phyloP scores from a whole-genome alignment of 2,797 vertebrate genomes.

The Echiichthys vipera region DNA sequence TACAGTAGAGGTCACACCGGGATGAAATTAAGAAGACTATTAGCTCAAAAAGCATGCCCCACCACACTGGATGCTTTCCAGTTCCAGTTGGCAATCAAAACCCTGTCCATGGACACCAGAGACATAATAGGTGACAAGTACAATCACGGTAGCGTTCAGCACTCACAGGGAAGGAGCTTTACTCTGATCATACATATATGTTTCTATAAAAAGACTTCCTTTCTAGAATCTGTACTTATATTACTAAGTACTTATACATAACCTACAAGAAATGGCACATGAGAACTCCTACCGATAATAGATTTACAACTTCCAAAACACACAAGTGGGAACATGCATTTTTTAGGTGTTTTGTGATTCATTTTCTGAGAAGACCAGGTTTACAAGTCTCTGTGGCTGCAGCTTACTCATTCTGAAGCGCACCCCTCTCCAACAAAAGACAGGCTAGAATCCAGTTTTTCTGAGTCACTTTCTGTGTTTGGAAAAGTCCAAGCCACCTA shows the following conservation, averaged over 20 bases:
- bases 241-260: background rate
- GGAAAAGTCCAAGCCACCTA: conserved; percentile 44
- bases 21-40: background rate
- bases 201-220: background rate
- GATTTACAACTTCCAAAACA: background rate
- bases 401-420: conserved; percentile 32
- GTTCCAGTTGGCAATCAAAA: background rate
- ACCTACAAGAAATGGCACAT: background rate
- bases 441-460: conserved; percentile 44
- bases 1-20: background rate
- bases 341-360: background rate
- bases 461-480: conserved; percentile 55
- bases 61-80: background rate
- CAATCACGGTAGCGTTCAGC: background rate
- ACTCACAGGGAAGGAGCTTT: background rate
- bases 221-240: background rate
- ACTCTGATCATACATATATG: background rate
- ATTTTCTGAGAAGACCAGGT: conserved; percentile 3
- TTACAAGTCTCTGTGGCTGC: background rate
- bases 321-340: background rate
- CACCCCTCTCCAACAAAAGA: conserved; percentile 35
- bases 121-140: background rate
- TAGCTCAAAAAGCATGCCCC: background rate
- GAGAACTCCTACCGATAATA: background rate
- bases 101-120: background rate